phyloP scores from a whole-genome alignment of 2,888 invertebrate genomes.

The Ormyrus pomaceus region DNA sequence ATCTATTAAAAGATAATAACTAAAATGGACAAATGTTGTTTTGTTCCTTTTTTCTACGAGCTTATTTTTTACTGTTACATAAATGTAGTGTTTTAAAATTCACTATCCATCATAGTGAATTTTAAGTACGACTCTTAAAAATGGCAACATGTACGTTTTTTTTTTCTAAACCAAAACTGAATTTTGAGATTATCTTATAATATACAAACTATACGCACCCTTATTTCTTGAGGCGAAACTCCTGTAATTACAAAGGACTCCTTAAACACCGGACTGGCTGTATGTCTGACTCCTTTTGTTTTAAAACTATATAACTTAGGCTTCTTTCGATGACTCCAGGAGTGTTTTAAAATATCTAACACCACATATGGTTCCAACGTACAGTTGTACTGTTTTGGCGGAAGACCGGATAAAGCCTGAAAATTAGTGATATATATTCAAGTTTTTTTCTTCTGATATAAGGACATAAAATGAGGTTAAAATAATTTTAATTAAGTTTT shows the following conservation, averaged over 20 bases:
- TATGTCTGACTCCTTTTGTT: slow-evolving; percentile 73
- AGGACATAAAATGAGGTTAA: slow-evolving; percentile 14
- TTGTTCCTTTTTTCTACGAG: too few species aligned
- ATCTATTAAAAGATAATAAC: background rate
- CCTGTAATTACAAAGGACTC: slow-evolving; percentile 75
- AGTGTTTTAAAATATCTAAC: slow-evolving; percentile 69
- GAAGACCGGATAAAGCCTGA: slow-evolving; percentile 75
- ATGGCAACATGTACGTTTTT: background rate
- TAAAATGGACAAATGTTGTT: background rate
- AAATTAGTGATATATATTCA: slow-evolving; percentile 1
- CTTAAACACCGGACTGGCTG: slow-evolving; percentile 74
- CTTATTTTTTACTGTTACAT: background rate
- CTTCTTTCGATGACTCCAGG: slow-evolving; percentile 71
- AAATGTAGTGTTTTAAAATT: background rate
- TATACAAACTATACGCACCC: slow-evolving; percentile 63
- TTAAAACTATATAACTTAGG: slow-evolving; percentile 72
- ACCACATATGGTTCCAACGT: slow-evolving; percentile 73
- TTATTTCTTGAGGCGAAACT: slow-evolving; percentile 70
- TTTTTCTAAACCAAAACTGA: background rate
- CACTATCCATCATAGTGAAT: background rate
- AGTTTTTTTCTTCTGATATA: background rate
- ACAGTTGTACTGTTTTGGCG: slow-evolving; percentile 76
- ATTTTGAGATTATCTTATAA: background rate
- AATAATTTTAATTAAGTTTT: slow-evolving; percentile 44
- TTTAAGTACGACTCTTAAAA: background rate